Conservation (phyloP, 2,888 invertebrate genomes). For the Autographa pulchrina region DNA sequence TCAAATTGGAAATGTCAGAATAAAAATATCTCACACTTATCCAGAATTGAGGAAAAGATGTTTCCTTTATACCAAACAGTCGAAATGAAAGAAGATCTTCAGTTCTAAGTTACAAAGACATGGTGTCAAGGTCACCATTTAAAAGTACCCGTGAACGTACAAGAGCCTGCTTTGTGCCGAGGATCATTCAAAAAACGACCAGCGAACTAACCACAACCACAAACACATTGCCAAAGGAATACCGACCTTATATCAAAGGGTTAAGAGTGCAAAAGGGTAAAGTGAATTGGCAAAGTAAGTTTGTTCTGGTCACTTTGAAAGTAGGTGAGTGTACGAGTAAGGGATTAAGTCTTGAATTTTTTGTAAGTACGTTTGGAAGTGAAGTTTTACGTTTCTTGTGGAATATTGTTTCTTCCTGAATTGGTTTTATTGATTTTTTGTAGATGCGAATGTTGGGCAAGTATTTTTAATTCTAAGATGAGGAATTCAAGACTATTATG, state of each 20-base stretch:
- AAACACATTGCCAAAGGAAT: slow-evolving; percentile 21
- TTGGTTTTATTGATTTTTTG: not conserved
- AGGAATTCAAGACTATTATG: no score
- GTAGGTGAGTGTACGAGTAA: slow-evolving; percentile 53
- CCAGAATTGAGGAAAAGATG: slow-evolving; percentile 42
- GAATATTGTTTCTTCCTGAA: not conserved
- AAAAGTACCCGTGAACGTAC: slow-evolving; percentile 56
- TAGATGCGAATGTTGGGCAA: not conserved
- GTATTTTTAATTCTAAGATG: no score
- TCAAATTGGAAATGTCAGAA: not conserved
- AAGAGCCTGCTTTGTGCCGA: slow-evolving; percentile 58
- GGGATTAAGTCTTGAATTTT: slow-evolving; percentile 50
- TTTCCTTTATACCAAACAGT: slow-evolving; percentile 38
- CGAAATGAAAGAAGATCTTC: slow-evolving; percentile 56
- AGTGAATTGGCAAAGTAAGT: slow-evolving; percentile 10
- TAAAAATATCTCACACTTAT: slow-evolving; percentile 13
- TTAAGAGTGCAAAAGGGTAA: slow-evolving; percentile 15
- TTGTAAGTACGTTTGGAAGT: slow-evolving; percentile 29
- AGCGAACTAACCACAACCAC: slow-evolving; percentile 41
- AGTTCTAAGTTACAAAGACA: slow-evolving; percentile 53
- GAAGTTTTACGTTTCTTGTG: slow-evolving; percentile 1
- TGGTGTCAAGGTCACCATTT: slow-evolving; percentile 59
- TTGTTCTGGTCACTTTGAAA: slow-evolving; percentile 53
- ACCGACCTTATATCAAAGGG: slow-evolving; percentile 19
- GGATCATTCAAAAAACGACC: slow-evolving; percentile 57